phyloP scores from a whole-genome alignment of 2,888 invertebrate species.

The Drosophila leonis region DNA sequence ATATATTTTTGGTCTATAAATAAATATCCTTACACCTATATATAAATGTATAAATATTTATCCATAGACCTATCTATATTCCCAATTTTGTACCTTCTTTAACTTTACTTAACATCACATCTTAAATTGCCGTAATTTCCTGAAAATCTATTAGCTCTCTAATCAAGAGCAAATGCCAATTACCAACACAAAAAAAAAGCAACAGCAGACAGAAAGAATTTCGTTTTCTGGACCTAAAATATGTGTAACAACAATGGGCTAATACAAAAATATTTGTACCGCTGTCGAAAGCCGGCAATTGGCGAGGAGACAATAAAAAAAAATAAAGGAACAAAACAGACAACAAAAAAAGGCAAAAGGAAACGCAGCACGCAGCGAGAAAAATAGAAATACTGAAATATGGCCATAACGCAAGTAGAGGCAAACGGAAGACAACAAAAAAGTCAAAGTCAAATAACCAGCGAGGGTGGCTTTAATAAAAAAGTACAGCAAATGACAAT shows the following conservation, averaged over 20 bases:
- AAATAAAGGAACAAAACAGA: slow-evolving; percentile 4
- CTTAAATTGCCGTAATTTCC: slow-evolving; percentile 1
- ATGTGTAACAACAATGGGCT: slow-evolving; percentile 54
- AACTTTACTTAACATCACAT: not conserved
- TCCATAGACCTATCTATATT: too few relatives aligned
- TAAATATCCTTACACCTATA: too few relatives aligned
- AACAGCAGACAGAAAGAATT: slow-evolving; percentile 7
- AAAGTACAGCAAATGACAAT: slow-evolving; percentile 2
- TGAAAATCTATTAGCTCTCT: slow-evolving; percentile 18
- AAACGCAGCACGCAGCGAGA: slow-evolving; percentile 49
- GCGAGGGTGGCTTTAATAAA: slow-evolving; percentile 35
- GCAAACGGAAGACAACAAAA: slow-evolving; percentile 28
- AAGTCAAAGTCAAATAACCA: slow-evolving; percentile 48
- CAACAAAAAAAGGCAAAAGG: slow-evolving; percentile 11
- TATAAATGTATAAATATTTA: too few relatives aligned
- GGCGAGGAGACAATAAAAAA: slow-evolving; percentile 34
- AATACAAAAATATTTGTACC: slow-evolving; percentile 52
- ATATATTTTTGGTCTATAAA: too few relatives aligned
- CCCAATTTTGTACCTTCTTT: not conserved
- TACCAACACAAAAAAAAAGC: not conserved
- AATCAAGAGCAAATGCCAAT: slow-evolving; percentile 4
- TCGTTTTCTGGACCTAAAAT: slow-evolving; percentile 41
- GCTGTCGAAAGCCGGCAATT: slow-evolving; percentile 38
- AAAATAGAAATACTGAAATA: slow-evolving; percentile 58
- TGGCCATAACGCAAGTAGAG: slow-evolving; percentile 46